Conservation (phyloP, 2,797 vertebrate species). For the Eidolon dupreanum region DNA sequence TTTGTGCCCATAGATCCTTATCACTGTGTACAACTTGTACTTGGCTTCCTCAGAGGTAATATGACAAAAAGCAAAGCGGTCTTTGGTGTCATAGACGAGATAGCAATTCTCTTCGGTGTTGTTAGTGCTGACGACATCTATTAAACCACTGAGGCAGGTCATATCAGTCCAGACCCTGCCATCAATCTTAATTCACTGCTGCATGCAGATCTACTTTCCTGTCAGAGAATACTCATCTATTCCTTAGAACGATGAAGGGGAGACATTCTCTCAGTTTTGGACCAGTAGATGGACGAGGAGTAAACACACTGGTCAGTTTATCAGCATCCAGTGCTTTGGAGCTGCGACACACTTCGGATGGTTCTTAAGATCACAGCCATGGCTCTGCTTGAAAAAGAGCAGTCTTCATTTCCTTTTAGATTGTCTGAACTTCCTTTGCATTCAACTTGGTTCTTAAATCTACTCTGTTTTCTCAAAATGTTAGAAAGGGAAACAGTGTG, state of each 20-base stretch:
- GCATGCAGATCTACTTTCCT: neutral
- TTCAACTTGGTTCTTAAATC: constrained; percentile 51
- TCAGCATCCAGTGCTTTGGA: neutral
- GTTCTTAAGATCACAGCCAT: neutral
- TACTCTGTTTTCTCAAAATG: neutral
- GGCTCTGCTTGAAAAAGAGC: neutral
- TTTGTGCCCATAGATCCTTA: neutral
- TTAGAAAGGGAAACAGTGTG: neutral
- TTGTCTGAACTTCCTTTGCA: neutral
- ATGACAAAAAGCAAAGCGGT: neutral
- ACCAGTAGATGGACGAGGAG: neutral
- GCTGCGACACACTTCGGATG: neutral
- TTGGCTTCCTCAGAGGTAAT: neutral
- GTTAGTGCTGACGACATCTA: neutral
- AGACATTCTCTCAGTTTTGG: neutral
- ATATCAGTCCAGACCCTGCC: neutral
- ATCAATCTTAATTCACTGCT: neutral
- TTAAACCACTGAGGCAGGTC: neutral
- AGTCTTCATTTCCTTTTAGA: neutral
- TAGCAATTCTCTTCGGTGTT: neutral
- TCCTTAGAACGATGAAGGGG: neutral
- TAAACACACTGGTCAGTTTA: too few relatives aligned
- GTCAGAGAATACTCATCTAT: neutral
- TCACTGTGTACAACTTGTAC: neutral
- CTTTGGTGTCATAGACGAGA: neutral